Percentiles rank a stretch among this genome's conserved stretches.
These are phyloP conservation scores for Coregonus sp. DNA, from an alignment of 2,797 vertebrate species.

Conservation along the genomic window DNA sequence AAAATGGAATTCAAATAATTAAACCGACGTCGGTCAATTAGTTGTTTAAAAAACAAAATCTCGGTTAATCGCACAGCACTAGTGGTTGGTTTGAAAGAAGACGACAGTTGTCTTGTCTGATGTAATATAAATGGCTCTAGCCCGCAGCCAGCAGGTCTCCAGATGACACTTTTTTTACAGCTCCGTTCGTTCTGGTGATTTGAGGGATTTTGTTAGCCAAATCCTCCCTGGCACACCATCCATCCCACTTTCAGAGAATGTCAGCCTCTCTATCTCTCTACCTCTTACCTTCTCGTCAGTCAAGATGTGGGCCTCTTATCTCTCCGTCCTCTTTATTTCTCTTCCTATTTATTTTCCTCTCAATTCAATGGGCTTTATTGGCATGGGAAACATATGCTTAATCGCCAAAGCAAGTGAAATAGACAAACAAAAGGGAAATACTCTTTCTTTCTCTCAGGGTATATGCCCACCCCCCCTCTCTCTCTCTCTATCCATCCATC, in stretches of 20 bases:
- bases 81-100: conserved; percentile 7
- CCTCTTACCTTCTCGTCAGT: not conserved
- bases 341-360: too few species aligned
- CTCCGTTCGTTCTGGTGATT: conserved; percentile 10
- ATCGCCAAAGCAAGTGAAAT: too few species aligned
- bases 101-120: not conserved
- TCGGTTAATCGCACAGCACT: too few species aligned
- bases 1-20: too few species aligned
- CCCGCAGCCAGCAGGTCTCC: conserved; percentile 42
- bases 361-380: too few species aligned
- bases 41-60: too few species aligned
- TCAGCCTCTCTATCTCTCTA: not conserved
- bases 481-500: not conserved
- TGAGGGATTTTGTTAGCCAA: conserved; percentile 30
- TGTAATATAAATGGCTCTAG: conserved; percentile 22
- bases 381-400: too few species aligned
- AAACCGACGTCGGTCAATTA: too few species aligned
- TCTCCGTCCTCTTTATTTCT: not conserved
- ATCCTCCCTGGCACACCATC: conserved; percentile 55
- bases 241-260: conserved; percentile 8
- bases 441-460: too few species aligned
- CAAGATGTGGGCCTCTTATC: too few species aligned
- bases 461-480: too few species aligned
- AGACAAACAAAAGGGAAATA: too few species aligned
- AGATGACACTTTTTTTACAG: conserved; percentile 40